Percentiles rank a stretch among this genome's conserved stretches.
Evolutionary conservation across 2,888 invertebrate species (phyloP).

Genomic region (Noctua pronuba): DNA sequence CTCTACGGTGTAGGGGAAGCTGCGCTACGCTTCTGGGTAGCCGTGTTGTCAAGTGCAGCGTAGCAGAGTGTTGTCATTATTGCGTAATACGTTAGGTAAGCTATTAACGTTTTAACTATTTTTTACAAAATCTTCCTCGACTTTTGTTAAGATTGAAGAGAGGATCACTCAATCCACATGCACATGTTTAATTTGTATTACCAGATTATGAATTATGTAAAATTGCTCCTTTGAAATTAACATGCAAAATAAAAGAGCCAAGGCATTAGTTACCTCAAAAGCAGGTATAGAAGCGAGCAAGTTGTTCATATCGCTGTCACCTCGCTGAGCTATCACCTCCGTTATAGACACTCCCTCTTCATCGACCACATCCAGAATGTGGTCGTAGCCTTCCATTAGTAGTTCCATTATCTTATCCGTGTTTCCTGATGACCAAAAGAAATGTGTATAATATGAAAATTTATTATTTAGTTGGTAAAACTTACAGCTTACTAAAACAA

Average conservation of each 20-base stretch:
- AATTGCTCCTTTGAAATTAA: neutral
- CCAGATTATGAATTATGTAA: neutral
- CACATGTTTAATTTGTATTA: neutral
- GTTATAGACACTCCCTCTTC: slow-evolving; percentile 92
- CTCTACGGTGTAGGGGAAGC: neutral
- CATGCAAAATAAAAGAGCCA: neutral
- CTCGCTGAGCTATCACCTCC: slow-evolving; percentile 92
- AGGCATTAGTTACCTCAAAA: slow-evolving; percentile 92
- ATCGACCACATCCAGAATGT: slow-evolving; percentile 94
- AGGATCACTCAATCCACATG: no score
- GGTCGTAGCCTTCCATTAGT: slow-evolving; percentile 96
- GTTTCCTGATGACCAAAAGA: slow-evolving; percentile 75
- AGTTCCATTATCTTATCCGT: slow-evolving; percentile 90
- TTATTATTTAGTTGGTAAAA: neutral
- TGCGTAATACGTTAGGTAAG: neutral
- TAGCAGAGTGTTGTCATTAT: no score
- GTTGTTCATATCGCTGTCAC: slow-evolving; percentile 92
- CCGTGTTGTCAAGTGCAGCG: neutral
- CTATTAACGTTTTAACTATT: no score
- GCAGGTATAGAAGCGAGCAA: slow-evolving; percentile 93
- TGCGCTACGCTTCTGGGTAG: neutral
- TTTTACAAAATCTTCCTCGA: no score
- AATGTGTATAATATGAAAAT: neutral
- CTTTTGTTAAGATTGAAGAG: no score
- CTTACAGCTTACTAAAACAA: neutral